phyloP scores from a whole-genome alignment of 2,113 vertebrate species.

The Limnothrissa miodon region DNA sequence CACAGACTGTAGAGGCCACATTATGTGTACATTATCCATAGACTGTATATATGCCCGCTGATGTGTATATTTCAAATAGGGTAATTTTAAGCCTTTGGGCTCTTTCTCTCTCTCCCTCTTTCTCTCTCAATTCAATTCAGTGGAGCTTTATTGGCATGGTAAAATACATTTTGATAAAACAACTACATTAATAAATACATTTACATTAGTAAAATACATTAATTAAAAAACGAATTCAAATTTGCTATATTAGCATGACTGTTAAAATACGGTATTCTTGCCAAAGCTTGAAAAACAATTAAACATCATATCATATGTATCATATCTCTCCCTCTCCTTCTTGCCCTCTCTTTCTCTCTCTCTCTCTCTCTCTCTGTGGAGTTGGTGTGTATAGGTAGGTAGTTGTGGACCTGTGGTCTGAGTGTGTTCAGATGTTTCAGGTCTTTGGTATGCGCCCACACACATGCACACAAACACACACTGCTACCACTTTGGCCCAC shows the following conservation, averaged over 20 bases:
- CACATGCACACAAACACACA: conserved; percentile 1
- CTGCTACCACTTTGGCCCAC: neutral
- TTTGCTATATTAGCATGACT: neutral
- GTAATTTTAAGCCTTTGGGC: neutral
- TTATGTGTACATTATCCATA: too few species aligned
- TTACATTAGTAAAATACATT: too few species aligned
- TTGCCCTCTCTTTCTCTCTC: neutral
- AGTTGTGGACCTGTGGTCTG: neutral
- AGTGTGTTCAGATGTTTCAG: neutral
- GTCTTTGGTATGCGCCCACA: neutral
- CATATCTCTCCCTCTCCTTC: neutral
- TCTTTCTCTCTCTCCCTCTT: neutral
- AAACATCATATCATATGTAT: too few species aligned
- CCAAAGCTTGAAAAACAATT: too few species aligned
- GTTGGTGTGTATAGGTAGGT: neutral
- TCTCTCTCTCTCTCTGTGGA: neutral
- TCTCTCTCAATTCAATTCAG: too few species aligned
- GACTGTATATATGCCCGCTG: too few species aligned
- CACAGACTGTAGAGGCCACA: too few species aligned
- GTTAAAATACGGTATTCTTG: too few species aligned
- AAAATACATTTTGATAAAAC: too few species aligned
- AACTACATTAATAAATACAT: too few species aligned
- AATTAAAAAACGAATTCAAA: too few species aligned
- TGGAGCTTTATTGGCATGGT: too few species aligned
- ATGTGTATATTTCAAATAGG: neutral